phyloP scores from a whole-genome alignment of 2,888 invertebrate genomes.

The Dryobotodes eremita region DNA sequence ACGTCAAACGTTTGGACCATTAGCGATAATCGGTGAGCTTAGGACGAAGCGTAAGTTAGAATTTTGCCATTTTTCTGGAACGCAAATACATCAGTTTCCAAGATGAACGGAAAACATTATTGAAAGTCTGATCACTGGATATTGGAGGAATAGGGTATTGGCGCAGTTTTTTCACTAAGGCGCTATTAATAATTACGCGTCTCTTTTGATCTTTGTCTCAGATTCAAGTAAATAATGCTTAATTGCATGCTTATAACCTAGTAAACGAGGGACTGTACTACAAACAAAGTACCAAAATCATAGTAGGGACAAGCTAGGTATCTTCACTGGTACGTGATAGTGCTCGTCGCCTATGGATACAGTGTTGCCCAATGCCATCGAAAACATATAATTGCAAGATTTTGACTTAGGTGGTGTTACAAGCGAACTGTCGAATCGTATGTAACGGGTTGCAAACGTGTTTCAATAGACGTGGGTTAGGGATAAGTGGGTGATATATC shows the following conservation, averaged over 20 bases:
- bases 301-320: no score
- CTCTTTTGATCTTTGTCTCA: background rate
- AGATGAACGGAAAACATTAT: background rate
- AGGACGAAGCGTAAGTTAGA: slow-evolving; percentile 25
- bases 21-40: slow-evolving; percentile 55
- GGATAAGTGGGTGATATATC: slow-evolving; percentile 49
- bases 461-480: slow-evolving; percentile 51
- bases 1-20: slow-evolving; percentile 74
- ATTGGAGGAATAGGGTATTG: background rate
- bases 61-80: slow-evolving; percentile 9
- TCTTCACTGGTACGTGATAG: no score
- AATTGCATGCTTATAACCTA: background rate
- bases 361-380: no score
- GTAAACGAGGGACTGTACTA: no score
- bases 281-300: no score
- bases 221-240: background rate
- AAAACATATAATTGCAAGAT: background rate
- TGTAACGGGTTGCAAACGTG: slow-evolving; percentile 47
- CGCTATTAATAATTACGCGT: background rate
- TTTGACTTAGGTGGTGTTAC: slow-evolving; percentile 13
- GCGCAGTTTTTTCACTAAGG: slow-evolving; percentile 11
- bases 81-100: background rate
- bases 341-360: no score
- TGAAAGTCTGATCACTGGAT: background rate
- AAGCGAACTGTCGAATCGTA: slow-evolving; percentile 20